Conservation (phyloP, 2,113 vertebrate species). For the Potamarius usumacintae region DNA sequence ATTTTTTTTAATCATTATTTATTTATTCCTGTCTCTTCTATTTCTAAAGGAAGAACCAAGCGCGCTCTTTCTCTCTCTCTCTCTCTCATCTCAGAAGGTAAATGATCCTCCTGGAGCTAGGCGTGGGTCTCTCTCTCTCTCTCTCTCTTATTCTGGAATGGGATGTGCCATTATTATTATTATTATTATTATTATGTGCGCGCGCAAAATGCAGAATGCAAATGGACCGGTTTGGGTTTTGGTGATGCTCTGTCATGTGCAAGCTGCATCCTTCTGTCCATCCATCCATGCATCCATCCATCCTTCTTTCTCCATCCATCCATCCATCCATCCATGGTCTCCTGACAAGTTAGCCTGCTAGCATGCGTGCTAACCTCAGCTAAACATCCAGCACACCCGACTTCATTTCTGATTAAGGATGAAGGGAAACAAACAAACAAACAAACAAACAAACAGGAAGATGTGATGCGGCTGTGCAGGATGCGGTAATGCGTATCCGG, state of each 20-base stretch:
- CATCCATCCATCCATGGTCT: not conserved
- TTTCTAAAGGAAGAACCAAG: not conserved
- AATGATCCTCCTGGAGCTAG: not conserved
- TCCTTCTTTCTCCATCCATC: not conserved
- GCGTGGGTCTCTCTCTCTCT: constrained; percentile 15
- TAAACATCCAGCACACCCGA: not conserved
- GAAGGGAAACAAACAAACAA: not conserved
- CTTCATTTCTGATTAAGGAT: not conserved
- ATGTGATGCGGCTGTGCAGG: not conserved
- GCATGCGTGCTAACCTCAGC: constrained; percentile 43
- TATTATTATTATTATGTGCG: not conserved
- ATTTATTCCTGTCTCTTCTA: not conserved
- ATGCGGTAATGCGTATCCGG: constrained; percentile 18
- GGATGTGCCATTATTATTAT: not conserved
- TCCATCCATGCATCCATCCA: not conserved
- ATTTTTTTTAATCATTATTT: not conserved
- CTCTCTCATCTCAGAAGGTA: constrained; percentile 11
- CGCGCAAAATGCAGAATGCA: not conserved
- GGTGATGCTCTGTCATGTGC: constrained; percentile 6
- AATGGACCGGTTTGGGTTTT: not conserved
- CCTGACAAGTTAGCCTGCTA: constrained; percentile 31
- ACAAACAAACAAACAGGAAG: not conserved
- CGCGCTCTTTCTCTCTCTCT: not conserved
- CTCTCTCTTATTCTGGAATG: not conserved
- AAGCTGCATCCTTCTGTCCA: not conserved